These are phyloP conservation scores for Rugalucina vietnamica DNA, from an alignment of 2,888 invertebrate genomes.

Conservation along the genomic window DNA sequence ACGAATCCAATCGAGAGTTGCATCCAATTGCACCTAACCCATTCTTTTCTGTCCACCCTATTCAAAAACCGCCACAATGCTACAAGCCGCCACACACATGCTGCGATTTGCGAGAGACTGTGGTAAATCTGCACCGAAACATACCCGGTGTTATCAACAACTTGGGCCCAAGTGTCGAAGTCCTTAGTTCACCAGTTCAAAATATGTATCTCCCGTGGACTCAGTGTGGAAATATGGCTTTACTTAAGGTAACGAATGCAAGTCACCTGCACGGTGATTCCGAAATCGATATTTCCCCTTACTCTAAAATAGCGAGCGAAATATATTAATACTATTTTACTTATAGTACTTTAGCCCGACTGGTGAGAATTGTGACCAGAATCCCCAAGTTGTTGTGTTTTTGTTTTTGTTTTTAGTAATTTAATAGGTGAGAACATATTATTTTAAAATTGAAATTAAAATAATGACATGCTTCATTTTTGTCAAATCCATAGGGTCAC, in stretches of 20 bases:
- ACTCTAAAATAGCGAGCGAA: not conserved
- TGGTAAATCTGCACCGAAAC: not conserved
- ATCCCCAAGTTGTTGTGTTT: too few relatives aligned
- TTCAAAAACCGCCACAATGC: too few relatives aligned
- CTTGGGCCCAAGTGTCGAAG: not conserved
- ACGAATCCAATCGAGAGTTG: too few relatives aligned
- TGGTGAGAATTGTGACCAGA: too few relatives aligned
- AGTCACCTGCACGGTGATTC: not conserved
- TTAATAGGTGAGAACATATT: too few relatives aligned
- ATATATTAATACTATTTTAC: not conserved
- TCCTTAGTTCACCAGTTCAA: not conserved
- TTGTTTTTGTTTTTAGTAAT: too few relatives aligned
- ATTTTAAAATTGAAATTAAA: too few relatives aligned
- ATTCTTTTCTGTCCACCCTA: too few relatives aligned
- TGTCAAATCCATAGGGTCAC: too few relatives aligned
- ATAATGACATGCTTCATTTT: too few relatives aligned
- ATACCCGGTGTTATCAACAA: not conserved
- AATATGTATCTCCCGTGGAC: too few relatives aligned
- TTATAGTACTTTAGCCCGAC: not conserved
- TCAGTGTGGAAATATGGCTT: not conserved
- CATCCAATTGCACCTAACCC: too few relatives aligned
- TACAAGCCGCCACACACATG: not conserved
- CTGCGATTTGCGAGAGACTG: not conserved
- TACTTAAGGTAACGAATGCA: not conserved
- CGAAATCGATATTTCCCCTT: not conserved